Percentiles rank a stretch among this genome's conserved stretches.
phyloP scores from a whole-genome alignment of 2,797 vertebrate genomes.

The Neomorphus geoffroyi region DNA sequence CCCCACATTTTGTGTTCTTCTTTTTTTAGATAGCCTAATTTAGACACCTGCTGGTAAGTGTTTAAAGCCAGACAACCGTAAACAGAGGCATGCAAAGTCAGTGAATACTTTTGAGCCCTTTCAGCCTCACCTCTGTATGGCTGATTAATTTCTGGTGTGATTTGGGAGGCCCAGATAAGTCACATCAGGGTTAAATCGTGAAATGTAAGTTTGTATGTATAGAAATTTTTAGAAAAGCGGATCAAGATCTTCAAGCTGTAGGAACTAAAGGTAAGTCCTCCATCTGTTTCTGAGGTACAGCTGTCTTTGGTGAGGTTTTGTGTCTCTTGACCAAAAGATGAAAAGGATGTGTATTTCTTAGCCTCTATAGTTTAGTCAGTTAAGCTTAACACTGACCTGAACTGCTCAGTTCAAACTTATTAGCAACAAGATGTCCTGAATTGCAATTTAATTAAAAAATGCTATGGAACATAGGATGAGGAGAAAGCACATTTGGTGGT shows the following conservation, averaged over 20 bases:
- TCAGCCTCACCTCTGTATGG: conserved; percentile 23
- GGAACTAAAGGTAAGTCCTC: not conserved
- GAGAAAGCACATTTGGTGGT: not conserved
- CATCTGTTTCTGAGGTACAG: not conserved
- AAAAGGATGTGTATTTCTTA: not conserved
- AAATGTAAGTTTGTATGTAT: not conserved
- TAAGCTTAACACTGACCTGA: not conserved
- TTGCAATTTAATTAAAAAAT: not conserved
- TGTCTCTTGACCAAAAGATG: not conserved
- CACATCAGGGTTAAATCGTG: not conserved
- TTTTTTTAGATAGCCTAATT: conserved; percentile 45
- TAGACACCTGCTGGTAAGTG: conserved; percentile 65
- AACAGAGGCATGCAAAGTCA: conserved; percentile 66
- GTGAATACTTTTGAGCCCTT: conserved; percentile 37
- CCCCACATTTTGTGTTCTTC: conserved; percentile 41
- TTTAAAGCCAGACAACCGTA: conserved; percentile 67
- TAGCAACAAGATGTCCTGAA: not conserved
- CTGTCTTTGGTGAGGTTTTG: not conserved
- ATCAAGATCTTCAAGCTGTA: not conserved
- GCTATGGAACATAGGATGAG: not conserved
- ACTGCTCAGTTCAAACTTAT: not conserved
- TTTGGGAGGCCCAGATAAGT: conserved; percentile 8
- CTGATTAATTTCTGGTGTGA: conserved; percentile 50
- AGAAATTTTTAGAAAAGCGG: not conserved
- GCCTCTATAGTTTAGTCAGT: not conserved